These are phyloP conservation scores for Drosophila koepferae DNA, from an alignment of 2,888 invertebrate genomes.

Conservation along the genomic window DNA sequence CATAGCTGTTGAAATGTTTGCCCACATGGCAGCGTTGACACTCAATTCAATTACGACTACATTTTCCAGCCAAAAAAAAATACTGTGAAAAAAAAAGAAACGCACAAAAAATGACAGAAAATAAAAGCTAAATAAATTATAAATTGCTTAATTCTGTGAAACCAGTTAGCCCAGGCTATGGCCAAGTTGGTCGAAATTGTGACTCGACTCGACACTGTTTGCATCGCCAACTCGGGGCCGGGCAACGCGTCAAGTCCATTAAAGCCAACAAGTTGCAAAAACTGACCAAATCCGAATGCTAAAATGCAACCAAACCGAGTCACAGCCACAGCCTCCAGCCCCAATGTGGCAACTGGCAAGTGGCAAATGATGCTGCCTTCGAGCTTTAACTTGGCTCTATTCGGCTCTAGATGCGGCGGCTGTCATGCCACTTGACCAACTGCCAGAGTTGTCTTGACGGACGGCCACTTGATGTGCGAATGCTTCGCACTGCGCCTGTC, in stretches of 20 bases:
- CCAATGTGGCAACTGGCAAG: conserved; percentile 49
- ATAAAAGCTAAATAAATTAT: conserved; percentile 27
- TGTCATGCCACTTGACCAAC: conserved; percentile 70
- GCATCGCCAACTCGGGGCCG: conserved; percentile 46
- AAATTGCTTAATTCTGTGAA: conserved; percentile 62
- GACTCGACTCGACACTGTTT: conserved; percentile 7
- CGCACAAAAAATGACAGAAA: background rate
- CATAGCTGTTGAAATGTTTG: conserved; percentile 72
- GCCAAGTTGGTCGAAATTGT: conserved; percentile 32
- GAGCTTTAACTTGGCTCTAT: conserved; percentile 13
- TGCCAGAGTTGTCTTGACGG: conserved; percentile 32
- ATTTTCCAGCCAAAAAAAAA: conserved; percentile 41
- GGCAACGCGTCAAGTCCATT: conserved; percentile 60
- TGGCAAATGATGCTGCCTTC: conserved; percentile 66
- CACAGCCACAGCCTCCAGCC: conserved; percentile 3
- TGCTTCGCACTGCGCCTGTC: conserved; percentile 32
- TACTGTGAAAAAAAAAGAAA: background rate
- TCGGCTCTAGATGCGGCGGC: conserved; percentile 41
- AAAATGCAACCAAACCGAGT: conserved; percentile 37
- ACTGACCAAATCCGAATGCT: conserved; percentile 63
- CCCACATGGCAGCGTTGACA: conserved; percentile 53
- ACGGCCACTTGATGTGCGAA: conserved; percentile 33
- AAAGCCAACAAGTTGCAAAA: conserved; percentile 70
- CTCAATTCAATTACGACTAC: conserved; percentile 59
- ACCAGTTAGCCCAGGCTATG: conserved; percentile 37